Base-by-base conservation (phyloP, 2,797 vertebrate genomes). In the Pseudochromis fuscus region DNA sequence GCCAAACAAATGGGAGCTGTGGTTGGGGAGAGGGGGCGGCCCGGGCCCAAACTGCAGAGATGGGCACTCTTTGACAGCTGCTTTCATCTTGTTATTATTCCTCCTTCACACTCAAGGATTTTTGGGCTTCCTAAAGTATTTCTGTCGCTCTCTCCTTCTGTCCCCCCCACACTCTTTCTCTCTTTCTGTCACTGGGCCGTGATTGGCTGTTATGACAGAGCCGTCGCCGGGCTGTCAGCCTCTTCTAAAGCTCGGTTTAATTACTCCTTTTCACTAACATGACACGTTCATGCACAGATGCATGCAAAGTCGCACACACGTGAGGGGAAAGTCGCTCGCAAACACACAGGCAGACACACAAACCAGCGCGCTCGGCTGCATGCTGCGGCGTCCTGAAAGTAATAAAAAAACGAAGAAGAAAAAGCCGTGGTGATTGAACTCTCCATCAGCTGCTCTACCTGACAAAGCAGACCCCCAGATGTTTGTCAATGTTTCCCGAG, bases 221-320 rank as follows among this genome's bases (percentile, higher is more conserved):
- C 83, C 82, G 65, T 84, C 80, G 75, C 72, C 67, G 49, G 72
- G 81, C 87, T 92, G 87, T 89, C 89, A 89, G 83, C 81, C 79
- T 86, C 84, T 82, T 87, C 83, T 85, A 87, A 87, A 90, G 88
- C 92, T 88, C 63, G 52, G 81, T 93, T 93, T 94, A 94, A 94
- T 94, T 94, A 92, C 91, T 88, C 88, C 93, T 92, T 94, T 94
- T 92, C 90, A 92, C 85, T 77, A 84, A 83, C 76, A 53, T 83
- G 81, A 87, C 89, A 84, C 53, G 38, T 75, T 86, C 81, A 82
- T 71, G 81, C 82, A 81, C 88, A 87, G 72, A 89, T 85, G 81
- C 85, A 71, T 62, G 71, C 81, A 82, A 72, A 82, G 68, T 21
- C 24, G 13, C 63, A 48, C 73, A 71, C 72, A 61, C 9, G 16